Evolutionary conservation across 2,113 vertebrate species (phyloP).

Genomic region (Nesospiza acunhae): DNA sequence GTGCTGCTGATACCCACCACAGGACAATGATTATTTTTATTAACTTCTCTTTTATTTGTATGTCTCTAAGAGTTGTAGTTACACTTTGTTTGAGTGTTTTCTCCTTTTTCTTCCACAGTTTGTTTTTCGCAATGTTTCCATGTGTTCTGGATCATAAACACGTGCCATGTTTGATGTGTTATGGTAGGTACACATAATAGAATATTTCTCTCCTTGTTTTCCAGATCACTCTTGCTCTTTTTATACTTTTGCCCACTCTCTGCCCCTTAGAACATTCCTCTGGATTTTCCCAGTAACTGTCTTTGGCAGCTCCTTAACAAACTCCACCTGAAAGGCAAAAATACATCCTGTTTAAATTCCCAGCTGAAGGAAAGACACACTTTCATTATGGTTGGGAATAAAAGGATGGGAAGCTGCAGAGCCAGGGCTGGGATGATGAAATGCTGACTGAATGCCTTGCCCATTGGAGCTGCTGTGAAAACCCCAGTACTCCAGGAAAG

Average conservation of each 20-base stretch:
- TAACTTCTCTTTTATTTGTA: background rate
- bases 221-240: background rate
- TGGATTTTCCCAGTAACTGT: constrained; percentile 78
- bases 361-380: background rate
- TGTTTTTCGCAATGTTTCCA: background rate
- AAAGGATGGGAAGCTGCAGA: background rate
- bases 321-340: constrained; percentile 74
- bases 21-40: background rate
- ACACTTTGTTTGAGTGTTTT: background rate
- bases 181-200: background rate
- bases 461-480: background rate
- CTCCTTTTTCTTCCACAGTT: background rate
- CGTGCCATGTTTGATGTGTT: background rate
- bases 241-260: constrained; percentile 65
- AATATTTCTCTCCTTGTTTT: background rate
- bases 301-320: constrained; percentile 80
- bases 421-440: background rate
- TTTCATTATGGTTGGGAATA: background rate
- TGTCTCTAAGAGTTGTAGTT: background rate
- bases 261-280: constrained; percentile 68
- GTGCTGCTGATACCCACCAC: background rate
- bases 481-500: background rate
- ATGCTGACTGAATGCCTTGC: background rate
- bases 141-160: background rate
- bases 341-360: background rate